phyloP scores from a whole-genome alignment of 2,888 invertebrate species.

The Platycheirus rosarum region DNA sequence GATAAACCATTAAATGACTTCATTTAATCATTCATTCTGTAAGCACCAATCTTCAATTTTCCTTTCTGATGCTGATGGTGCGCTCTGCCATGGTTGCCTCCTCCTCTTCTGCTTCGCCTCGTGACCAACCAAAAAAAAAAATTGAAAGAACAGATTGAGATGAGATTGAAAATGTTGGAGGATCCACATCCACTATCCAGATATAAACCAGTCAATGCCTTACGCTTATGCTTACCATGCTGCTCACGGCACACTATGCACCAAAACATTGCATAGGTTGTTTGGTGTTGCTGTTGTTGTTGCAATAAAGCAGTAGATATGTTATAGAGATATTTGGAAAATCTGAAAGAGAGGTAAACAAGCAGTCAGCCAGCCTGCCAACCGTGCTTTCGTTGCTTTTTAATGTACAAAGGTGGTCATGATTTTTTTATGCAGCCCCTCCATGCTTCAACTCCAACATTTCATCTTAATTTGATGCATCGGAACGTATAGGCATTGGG shows the following conservation, averaged over 20 bases:
- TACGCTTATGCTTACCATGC: not conserved
- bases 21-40: conserved; percentile 74
- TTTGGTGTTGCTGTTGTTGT: conserved; percentile 15
- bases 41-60: conserved; percentile 65
- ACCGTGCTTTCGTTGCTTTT: conserved; percentile 12
- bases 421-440: conserved; percentile 45
- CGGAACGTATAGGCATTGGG: conserved; percentile 27
- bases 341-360: conserved; percentile 21
- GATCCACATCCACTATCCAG: no score
- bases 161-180: conserved; percentile 15
- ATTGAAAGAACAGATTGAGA: conserved; percentile 50
- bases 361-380: conserved; percentile 21
- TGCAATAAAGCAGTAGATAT: conserved; percentile 17
- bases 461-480: conserved; percentile 62
- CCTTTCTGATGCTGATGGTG: conserved; percentile 47
- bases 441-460: conserved; percentile 17
- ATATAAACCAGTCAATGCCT: conserved; percentile 29
- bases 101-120: conserved; percentile 14
- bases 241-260: not conserved
- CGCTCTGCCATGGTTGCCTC: not conserved
- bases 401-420: conserved; percentile 50
- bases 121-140: conserved; percentile 32
- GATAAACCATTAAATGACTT: conserved; percentile 75
- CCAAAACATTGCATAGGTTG: conserved; percentile 11
- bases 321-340: conserved; percentile 10